Evolutionary conservation across 1,140 invertebrate genomes (phyloP).

Genomic region (Brachystomella parvula): DNA sequence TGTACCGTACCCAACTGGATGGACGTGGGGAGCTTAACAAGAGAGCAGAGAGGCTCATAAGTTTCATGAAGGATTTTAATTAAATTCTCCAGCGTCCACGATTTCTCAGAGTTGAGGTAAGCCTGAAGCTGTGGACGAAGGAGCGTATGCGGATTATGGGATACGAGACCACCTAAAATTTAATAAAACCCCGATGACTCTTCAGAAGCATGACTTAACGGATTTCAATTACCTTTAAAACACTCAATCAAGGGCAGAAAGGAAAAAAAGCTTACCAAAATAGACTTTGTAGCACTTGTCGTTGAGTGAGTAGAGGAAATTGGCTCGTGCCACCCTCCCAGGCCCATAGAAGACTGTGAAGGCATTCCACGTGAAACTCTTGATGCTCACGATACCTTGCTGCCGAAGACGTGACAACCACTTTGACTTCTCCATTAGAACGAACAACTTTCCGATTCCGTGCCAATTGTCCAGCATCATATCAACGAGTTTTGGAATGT

Average conservation of each 20-base stretch:
- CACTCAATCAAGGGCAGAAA: constrained; percentile 38
- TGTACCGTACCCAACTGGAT: constrained; percentile 73
- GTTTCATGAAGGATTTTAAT: constrained; percentile 70
- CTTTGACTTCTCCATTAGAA: constrained; percentile 24
- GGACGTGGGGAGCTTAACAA: constrained; percentile 73
- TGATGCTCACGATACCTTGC: constrained; percentile 50
- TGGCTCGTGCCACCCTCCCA: constrained; percentile 62
- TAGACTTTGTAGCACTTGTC: constrained; percentile 63
- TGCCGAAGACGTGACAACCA: constrained; percentile 21
- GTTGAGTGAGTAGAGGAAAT: constrained; percentile 62
- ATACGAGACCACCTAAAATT: constrained; percentile 50
- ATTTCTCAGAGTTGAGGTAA: constrained; percentile 64
- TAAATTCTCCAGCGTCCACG: constrained; percentile 45
- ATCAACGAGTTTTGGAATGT: constrained; percentile 34
- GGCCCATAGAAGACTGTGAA: constrained; percentile 71
- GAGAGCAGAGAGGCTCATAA: constrained; percentile 70
- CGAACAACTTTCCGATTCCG: constrained; percentile 29
- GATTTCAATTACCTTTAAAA: not conserved
- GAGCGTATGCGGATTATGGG: constrained; percentile 69
- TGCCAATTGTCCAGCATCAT: constrained; percentile 32
- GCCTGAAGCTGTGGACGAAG: constrained; percentile 70
- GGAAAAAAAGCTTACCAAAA: constrained; percentile 50
- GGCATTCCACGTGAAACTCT: constrained; percentile 74
- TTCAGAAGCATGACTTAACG: not conserved
- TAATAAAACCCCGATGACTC: too few species aligned